phyloP scores from a whole-genome alignment of 2,797 vertebrate species.

The Trachurus trachurus region DNA sequence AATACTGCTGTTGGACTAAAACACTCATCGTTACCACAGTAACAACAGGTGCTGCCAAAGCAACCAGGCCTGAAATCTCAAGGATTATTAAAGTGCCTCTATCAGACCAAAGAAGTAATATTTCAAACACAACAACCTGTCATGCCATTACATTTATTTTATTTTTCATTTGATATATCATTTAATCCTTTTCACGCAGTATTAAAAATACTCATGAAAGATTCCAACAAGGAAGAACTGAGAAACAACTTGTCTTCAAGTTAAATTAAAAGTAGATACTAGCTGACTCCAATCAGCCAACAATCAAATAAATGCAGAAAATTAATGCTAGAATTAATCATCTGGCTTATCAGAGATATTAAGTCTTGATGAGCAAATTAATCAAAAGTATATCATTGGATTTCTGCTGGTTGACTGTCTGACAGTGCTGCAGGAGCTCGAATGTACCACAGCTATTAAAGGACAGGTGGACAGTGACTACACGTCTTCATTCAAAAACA shows the following conservation, averaged over 20 bases:
- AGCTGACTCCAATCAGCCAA: neutral
- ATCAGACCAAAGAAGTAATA: neutral
- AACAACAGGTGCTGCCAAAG: neutral
- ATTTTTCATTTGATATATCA: constrained; percentile 1
- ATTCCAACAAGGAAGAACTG: neutral
- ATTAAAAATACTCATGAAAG: neutral
- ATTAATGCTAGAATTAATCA: neutral
- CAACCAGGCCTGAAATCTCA: neutral
- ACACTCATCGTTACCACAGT: neutral
- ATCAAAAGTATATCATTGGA: neutral
- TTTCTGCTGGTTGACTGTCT: neutral
- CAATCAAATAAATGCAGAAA: constrained; percentile 1
- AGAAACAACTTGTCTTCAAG: neutral
- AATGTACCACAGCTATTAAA: neutral
- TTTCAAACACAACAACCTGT: neutral
- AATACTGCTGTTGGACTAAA: neutral
- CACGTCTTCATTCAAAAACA: neutral
- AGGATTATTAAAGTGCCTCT: neutral
- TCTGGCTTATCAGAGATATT: neutral
- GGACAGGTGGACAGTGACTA: neutral
- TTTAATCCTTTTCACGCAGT: neutral
- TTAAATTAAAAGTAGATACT: neutral
- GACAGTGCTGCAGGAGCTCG: neutral
- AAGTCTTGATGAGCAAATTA: neutral
- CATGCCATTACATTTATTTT: neutral